Base-by-base conservation (phyloP, 2,888 invertebrate genomes). In the Pasiphila rectangulata region DNA sequence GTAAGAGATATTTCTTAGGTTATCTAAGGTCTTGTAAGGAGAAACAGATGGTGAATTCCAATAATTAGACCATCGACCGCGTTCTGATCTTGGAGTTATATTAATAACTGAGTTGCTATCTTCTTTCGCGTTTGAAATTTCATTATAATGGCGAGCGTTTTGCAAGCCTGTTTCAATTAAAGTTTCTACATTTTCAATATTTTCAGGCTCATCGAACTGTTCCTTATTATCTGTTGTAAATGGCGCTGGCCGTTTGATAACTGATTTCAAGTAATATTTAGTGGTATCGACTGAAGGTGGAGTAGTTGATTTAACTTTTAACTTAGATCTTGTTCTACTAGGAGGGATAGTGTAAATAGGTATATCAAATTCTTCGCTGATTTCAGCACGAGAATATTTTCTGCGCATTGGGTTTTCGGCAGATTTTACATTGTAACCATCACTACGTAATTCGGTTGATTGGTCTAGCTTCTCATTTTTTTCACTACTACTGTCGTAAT, bases 21-120 rank as follows among this genome's bases (percentile, higher is more conserved):
- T 90, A 53, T 87, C 85, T 16, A 90, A 64, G 20, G 90, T 86
- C 62, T 84, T 87, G 51, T 87, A 91, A 0, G 91, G 90, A 0
- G 91, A 90, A 4, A 90, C 80, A 29, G 79, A 71, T 10, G 89
- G 83, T 54, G 83, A 77, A 24, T 83, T 80, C 61, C 78, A 83
- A 39, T 42, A 51, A 39, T 69, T 60, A 34, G 68, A 56, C 5
- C 61, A 48, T 25, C 54, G 60, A 38, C 57, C 55, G 38, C 56
- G 42, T 34, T 66, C 58, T 49, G 51, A 58, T 27, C 63, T 59
- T 1, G 59, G 47, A 10, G 51, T 56, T 38, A 67, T 64, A 45
- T 64, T 59, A 21, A 42, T 58, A n/a, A 54, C 41, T 21, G 49
- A 41, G 4, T 21, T 27, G 4, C 47, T 59, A 15, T 58, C 51